Evolutionary conservation across 2,888 invertebrate genomes (phyloP), one percentile per base, ranked within the genome.

Genomic region (Drosophila paramelanica): DNA sequence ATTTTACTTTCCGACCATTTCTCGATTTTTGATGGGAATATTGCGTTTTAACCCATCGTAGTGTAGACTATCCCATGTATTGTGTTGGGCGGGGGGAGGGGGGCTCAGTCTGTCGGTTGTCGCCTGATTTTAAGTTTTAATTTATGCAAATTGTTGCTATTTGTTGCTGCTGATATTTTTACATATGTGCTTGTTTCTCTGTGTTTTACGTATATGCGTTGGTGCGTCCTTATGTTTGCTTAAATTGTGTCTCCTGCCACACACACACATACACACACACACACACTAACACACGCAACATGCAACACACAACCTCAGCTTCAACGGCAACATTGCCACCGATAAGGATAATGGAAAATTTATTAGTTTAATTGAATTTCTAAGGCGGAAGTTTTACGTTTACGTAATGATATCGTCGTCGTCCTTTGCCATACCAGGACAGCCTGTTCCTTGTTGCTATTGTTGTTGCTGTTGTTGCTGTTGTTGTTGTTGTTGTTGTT

Each of bases 341-440:
- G 89, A 88, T 88, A 88, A 87, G 88, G 88, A 89, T 88, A 88
- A 88, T 89, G 81, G 78, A 89, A 89, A 90, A 90, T 88, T 90
- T 90, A 89, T 88, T 89, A 90, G 77, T 90, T 90, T 90, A 90
- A 90, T 90, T 90, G 90, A 90, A 90, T 90, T 90, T 90, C 89
- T 83, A 88, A 90, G 88, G 89, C 87, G 82, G 88, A 86, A 85
- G 85, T 85, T 87, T 87, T 85, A 87, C 82, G 87, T 81, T 75
- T 82, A 82, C 81, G 84, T 85, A 84, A 86, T 85, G 81, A 81
- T 86, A 81, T 86, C 84, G 72, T 64, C 68, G 64, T 59, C 59
- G 47, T 69, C 51, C 38, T 51, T 38, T 27, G 10, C 55, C 45
- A 25, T 25, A 3, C 36, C 55, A 55, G 45, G 36, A 45, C 45